Conservation (phyloP, 2,888 invertebrate genomes). For the Acanthacorydalis orientalis region DNA sequence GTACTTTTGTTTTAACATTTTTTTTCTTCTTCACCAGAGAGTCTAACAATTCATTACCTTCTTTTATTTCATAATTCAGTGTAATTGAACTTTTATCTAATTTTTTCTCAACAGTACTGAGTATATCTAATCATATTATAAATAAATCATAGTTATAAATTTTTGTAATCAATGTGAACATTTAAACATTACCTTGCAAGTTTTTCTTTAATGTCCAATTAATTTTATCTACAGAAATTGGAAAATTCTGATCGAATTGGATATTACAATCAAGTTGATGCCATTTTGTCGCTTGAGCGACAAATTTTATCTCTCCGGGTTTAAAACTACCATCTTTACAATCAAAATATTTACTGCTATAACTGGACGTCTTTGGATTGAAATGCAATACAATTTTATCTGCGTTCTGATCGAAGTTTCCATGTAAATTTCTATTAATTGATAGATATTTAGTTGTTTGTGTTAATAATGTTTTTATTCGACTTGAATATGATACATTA, state of each 20-base stretch:
- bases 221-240: constrained; percentile 42
- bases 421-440: constrained; percentile 39
- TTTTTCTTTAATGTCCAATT: constrained; percentile 50
- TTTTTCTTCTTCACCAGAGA: constrained; percentile 43
- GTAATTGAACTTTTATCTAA: constrained; percentile 50
- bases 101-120: constrained; percentile 37
- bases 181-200: constrained; percentile 36
- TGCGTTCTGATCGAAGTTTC: constrained; percentile 30
- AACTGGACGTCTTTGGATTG: constrained; percentile 32
- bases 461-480: constrained; percentile 38
- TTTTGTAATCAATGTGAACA: constrained; percentile 5
- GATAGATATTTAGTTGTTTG: constrained; percentile 37
- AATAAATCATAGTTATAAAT: neutral
- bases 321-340: constrained; percentile 35
- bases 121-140: constrained; percentile 31
- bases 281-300: constrained; percentile 55
- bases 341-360: constrained; percentile 49
- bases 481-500: constrained; percentile 34
- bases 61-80: constrained; percentile 54
- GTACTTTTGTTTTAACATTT: constrained; percentile 25
- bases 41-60: constrained; percentile 44
- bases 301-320: constrained; percentile 63
- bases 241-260: constrained; percentile 58
- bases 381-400: constrained; percentile 52
- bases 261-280: constrained; percentile 57